These are phyloP conservation scores for Theristus sp. DNA, from an alignment of 2,888 invertebrate species.

Conservation along the genomic window DNA sequence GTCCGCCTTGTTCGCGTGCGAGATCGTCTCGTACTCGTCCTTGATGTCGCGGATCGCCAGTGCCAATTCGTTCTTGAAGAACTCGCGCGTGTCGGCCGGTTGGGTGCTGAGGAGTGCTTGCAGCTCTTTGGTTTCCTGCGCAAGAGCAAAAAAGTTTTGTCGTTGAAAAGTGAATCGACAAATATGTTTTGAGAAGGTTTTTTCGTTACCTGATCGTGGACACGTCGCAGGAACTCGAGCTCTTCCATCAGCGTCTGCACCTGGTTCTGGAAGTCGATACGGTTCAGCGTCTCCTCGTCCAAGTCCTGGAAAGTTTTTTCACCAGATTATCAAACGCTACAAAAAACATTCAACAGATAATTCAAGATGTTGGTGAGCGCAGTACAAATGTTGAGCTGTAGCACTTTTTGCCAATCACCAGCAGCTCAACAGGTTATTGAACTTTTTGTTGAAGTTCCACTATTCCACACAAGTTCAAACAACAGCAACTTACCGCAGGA, in stretches of 20 bases:
- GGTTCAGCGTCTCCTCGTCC: conserved; percentile 32
- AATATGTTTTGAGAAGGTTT: neutral
- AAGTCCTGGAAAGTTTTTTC: conserved; percentile 20
- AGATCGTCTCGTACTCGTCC: conserved; percentile 34
- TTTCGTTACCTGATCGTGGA: conserved; percentile 8
- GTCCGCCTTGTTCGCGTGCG: conserved; percentile 33
- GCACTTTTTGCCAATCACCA: neutral
- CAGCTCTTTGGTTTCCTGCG: conserved; percentile 29
- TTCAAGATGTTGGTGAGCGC: neutral
- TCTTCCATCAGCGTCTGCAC: conserved; percentile 30
- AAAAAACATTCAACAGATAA: neutral
- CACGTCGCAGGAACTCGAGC: conserved; percentile 24
- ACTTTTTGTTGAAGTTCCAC: too few species aligned
- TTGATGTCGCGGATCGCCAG: conserved; percentile 37
- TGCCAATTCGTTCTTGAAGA: conserved; percentile 39
- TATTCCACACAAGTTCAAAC: too few species aligned
- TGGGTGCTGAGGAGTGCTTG: conserved; percentile 27
- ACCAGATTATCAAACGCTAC: neutral
- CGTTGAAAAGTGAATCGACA: neutral
- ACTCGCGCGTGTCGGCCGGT: conserved; percentile 28
- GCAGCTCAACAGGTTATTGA: too few species aligned
- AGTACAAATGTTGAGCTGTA: neutral
- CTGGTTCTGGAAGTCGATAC: conserved; percentile 30
- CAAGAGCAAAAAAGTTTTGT: conserved; percentile 6
- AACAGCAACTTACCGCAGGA: too few species aligned